Conservation (phyloP, 2,113 vertebrate species). For the Colaptes auratus region DNA sequence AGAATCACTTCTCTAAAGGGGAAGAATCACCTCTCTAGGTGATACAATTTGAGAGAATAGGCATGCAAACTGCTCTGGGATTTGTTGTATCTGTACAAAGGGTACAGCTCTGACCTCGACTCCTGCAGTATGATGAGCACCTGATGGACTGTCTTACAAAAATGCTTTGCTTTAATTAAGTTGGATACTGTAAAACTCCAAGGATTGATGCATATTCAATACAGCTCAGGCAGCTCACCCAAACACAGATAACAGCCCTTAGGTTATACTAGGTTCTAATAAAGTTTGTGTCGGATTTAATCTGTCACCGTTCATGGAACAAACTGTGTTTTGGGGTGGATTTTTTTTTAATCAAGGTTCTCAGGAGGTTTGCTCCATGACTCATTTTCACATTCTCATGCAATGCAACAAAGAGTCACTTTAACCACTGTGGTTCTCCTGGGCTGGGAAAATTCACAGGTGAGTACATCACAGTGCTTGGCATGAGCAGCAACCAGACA, state of each 20-base stretch:
- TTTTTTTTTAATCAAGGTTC: neutral
- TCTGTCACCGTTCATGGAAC: neutral
- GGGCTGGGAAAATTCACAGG: slow-evolving; percentile 58
- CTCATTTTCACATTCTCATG: slow-evolving; percentile 38
- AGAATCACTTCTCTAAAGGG: too few relatives aligned
- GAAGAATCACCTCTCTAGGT: too few relatives aligned
- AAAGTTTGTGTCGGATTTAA: neutral
- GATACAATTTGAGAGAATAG: neutral
- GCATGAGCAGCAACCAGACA: slow-evolving; percentile 3
- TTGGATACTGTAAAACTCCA: neutral
- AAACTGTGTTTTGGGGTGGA: neutral
- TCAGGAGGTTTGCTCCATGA: neutral
- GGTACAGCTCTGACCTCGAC: neutral
- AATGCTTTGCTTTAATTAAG: slow-evolving; percentile 2
- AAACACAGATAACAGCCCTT: neutral
- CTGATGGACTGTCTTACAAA: neutral
- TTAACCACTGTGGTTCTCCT: neutral
- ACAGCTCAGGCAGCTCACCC: neutral
- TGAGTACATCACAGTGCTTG: slow-evolving; percentile 45
- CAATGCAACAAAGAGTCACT: neutral
- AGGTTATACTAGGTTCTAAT: neutral
- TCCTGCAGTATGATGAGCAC: neutral
- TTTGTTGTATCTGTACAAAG: neutral
- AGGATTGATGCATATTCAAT: neutral
- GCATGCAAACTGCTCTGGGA: neutral